A percentile compares a stretch with the other conserved stretches of the same genome.
Conservation (phyloP, 1,140 invertebrate species). For the Sitodiplosis mosellana region DNA sequence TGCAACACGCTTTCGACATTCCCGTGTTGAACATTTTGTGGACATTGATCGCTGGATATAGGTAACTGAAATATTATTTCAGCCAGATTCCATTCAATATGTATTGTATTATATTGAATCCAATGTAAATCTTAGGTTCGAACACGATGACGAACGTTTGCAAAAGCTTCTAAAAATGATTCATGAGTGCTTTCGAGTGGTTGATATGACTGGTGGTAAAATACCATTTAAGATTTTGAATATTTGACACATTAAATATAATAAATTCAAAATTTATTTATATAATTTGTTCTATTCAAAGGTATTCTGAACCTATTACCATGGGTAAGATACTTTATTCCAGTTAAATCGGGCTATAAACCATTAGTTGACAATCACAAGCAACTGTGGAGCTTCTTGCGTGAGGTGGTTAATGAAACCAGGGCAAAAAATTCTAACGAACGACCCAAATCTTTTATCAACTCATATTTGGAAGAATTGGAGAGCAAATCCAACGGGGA, state of each 20-base stretch:
- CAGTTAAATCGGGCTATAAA: neutral
- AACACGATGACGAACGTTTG: slow-evolving; percentile 32
- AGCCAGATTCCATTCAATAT: slow-evolving; percentile 9
- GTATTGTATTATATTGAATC: slow-evolving; percentile 4
- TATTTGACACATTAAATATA: too few species aligned
- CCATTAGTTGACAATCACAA: neutral
- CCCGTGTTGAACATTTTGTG: slow-evolving; percentile 52
- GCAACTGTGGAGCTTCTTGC: neutral
- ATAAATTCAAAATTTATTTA: too few species aligned
- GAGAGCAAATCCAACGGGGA: too few species aligned
- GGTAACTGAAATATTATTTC: slow-evolving; percentile 13
- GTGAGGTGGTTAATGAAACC: too few species aligned
- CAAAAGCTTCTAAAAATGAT: slow-evolving; percentile 31
- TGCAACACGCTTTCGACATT: slow-evolving; percentile 36
- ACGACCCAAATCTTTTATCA: slow-evolving; percentile 8
- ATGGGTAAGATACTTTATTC: too few species aligned
- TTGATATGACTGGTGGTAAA: slow-evolving; percentile 45
- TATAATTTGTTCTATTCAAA: too few species aligned
- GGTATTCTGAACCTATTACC: too few species aligned
- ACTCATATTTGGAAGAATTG: slow-evolving; percentile 6
- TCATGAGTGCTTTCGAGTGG: slow-evolving; percentile 34
- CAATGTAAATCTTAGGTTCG: slow-evolving; percentile 26
- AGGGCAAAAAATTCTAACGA: too few species aligned
- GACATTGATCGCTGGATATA: slow-evolving; percentile 44
- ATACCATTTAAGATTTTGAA: too few species aligned